These are phyloP conservation scores for Darevskia nairensis DNA, from an alignment of 2,797 vertebrate species.

Conservation along the genomic window DNA sequence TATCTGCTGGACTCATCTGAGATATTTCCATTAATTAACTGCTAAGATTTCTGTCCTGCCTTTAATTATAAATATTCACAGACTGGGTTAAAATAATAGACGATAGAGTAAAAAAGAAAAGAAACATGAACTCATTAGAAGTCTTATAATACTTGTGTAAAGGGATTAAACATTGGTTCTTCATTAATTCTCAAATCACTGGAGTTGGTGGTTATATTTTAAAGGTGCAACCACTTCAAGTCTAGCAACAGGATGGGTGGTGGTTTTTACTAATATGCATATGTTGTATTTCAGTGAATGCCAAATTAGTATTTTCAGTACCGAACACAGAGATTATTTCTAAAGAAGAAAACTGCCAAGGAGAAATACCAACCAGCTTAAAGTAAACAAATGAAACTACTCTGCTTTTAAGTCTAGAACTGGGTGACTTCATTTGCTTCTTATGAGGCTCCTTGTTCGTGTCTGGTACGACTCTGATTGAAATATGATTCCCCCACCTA, in stretches of 20 bases:
- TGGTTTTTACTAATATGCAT: not conserved
- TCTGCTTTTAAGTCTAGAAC: not conserved
- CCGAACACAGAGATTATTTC: not conserved
- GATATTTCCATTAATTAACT: constrained; percentile 46
- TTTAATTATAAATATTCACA: not conserved
- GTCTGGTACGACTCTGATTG: not conserved
- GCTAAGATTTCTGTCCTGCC: not conserved
- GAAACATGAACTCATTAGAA: not conserved
- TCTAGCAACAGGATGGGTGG: not conserved
- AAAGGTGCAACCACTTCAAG: not conserved
- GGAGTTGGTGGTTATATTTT: not conserved
- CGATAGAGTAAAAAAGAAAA: too few species aligned
- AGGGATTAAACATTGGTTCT: not conserved
- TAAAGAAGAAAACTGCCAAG: not conserved
- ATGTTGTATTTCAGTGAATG: not conserved
- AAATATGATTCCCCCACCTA: not conserved
- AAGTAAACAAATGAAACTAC: not conserved
- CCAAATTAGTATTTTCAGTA: not conserved
- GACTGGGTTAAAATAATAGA: not conserved
- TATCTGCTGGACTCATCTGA: constrained; percentile 57
- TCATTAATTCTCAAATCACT: not conserved
- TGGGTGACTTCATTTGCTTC: not conserved
- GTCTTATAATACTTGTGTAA: constrained; percentile 28
- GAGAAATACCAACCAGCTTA: not conserved
- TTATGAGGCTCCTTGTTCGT: not conserved